Percentiles rank a stretch among this genome's conserved stretches.
Conservation (phyloP, 2,113 vertebrate species). For the Corydoras maculifer region DNA sequence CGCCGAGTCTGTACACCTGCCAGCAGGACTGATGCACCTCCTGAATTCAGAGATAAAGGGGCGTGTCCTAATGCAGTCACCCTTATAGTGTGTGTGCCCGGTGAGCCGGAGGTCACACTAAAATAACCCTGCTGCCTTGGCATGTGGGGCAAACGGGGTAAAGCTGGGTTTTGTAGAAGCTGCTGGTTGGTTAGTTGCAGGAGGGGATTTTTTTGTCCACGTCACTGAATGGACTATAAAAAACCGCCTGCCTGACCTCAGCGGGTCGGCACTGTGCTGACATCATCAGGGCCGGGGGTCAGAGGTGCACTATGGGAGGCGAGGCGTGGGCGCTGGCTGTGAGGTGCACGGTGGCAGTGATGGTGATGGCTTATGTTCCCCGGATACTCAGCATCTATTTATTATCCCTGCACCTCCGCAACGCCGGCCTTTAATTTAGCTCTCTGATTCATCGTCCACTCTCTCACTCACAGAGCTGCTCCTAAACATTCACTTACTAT, state of each 20-base stretch:
- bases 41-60: too few relatives aligned
- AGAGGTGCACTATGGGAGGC: conserved; percentile 47
- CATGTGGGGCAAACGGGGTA: conserved; percentile 57
- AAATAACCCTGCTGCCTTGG: conserved; percentile 74
- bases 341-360: conserved; percentile 33
- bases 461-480: conserved; percentile 77
- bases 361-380: conserved; percentile 57
- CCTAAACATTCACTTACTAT: too few relatives aligned
- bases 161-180: conserved; percentile 7
- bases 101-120: conserved; percentile 68
- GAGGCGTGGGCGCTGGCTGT: background rate
- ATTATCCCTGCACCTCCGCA: conserved; percentile 65
- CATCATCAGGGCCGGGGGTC: conserved; percentile 35
- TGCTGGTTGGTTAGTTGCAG: conserved; percentile 5
- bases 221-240: conserved; percentile 57
- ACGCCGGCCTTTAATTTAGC: conserved; percentile 86
- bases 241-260: conserved; percentile 43
- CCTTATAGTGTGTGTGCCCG: conserved; percentile 11
- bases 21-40: too few relatives aligned
- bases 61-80: too few relatives aligned
- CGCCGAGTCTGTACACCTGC: too few relatives aligned
- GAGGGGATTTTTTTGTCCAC: conserved; percentile 56
- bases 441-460: conserved; percentile 83
- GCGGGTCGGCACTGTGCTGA: conserved; percentile 46
- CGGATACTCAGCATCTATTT: conserved; percentile 76